Evolutionary conservation across 2,888 invertebrate genomes (phyloP).

Genomic region (Zaprionus bogoriensis): DNA sequence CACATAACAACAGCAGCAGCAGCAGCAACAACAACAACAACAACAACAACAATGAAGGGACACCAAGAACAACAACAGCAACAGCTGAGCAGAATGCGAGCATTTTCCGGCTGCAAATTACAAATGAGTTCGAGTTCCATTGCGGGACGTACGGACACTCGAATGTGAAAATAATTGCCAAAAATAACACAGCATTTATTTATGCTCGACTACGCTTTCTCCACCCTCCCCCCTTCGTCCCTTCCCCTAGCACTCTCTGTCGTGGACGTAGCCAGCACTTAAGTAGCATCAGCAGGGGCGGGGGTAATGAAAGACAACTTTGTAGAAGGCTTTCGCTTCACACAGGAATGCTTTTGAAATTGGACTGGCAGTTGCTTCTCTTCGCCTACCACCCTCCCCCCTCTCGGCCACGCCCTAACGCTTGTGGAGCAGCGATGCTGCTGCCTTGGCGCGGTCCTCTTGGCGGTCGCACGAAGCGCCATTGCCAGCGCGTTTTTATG

Average conservation of each 20-base stretch:
- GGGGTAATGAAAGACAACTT: not conserved
- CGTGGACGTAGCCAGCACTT: not conserved
- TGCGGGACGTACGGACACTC: conserved; percentile 58
- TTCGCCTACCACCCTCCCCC: not conserved
- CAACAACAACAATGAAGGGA: no score
- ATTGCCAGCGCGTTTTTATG: conserved; percentile 67
- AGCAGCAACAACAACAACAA: conserved; percentile 24
- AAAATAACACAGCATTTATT: conserved; percentile 75
- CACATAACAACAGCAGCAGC: conserved; percentile 44
- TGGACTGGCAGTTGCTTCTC: not conserved
- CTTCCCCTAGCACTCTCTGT: no score
- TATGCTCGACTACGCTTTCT: conserved; percentile 58
- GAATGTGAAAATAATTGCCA: conserved; percentile 78
- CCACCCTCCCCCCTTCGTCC: not conserved
- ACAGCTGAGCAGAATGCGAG: conserved; percentile 48
- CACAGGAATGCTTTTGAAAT: not conserved
- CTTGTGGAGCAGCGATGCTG: not conserved
- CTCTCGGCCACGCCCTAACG: not conserved
- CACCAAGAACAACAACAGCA: conserved; percentile 30
- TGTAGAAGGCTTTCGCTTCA: not conserved
- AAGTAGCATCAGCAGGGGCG: not conserved
- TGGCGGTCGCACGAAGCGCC: conserved; percentile 18
- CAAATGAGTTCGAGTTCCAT: conserved; percentile 72
- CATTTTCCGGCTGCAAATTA: conserved; percentile 64
- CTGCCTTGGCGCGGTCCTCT: not conserved